A percentile compares a stretch with the other conserved stretches of the same genome.
Conservation (phyloP, 2,888 invertebrate species). For the Agrochola macilenta region DNA sequence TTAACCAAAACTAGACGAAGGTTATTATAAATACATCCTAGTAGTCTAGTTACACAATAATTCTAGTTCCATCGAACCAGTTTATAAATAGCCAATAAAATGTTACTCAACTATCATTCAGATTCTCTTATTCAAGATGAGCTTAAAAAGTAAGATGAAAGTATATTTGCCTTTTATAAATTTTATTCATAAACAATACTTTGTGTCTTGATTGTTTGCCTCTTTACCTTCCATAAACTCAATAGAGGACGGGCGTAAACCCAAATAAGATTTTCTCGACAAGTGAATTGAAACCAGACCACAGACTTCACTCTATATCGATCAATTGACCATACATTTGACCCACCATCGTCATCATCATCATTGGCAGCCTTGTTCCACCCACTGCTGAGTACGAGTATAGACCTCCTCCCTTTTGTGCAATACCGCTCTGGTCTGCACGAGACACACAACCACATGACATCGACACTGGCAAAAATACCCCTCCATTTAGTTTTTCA, state of each 20-base stretch:
- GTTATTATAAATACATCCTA: constrained; percentile 2
- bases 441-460: too few relatives aligned
- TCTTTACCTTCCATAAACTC: too few relatives aligned
- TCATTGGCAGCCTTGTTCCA: too few relatives aligned
- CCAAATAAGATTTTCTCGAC: background rate
- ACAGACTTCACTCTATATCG: too few relatives aligned
- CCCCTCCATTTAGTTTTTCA: background rate
- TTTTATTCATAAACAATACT: background rate
- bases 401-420: too few relatives aligned
- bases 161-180: background rate
- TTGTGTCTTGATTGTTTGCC: background rate
- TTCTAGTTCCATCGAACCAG: background rate
- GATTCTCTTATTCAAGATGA: background rate
- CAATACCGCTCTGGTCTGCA: too few relatives aligned
- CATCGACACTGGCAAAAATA: too few relatives aligned
- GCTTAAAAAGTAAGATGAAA: background rate
- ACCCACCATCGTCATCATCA: too few relatives aligned
- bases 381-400: too few relatives aligned
- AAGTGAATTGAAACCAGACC: background rate
- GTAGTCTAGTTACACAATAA: constrained; percentile 8
- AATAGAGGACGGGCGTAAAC: too few relatives aligned
- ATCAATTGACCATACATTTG: too few relatives aligned
- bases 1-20: background rate
- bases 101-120: constrained; percentile 6
- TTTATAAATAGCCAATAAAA: constrained; percentile 12